phyloP scores from a whole-genome alignment of 2,113 vertebrate genomes.

The Xenopus borealis region DNA sequence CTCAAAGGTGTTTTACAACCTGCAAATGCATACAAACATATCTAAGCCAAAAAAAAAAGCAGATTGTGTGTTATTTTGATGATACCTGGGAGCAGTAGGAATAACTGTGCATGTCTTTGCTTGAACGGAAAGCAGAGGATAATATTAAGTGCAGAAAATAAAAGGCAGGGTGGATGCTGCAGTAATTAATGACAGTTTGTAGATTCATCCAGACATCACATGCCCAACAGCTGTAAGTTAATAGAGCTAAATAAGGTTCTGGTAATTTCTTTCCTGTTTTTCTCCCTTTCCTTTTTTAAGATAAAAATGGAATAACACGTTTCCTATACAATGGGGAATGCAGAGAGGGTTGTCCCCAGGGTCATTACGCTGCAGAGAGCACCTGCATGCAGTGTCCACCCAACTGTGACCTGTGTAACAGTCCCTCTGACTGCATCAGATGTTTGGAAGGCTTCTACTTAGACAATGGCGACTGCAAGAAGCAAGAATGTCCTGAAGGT shows the following conservation, averaged over 20 bases:
- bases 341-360: slow-evolving; percentile 70
- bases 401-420: slow-evolving; percentile 71
- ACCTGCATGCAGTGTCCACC: slow-evolving; percentile 69
- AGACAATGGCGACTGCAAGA: slow-evolving; percentile 65
- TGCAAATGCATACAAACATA: too few relatives aligned
- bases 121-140: background rate
- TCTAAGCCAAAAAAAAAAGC: too few relatives aligned
- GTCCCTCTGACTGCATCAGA: slow-evolving; percentile 61
- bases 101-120: background rate
- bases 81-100: background rate
- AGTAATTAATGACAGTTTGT: background rate
- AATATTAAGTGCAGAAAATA: background rate
- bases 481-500: slow-evolving; percentile 74
- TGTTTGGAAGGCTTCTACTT: slow-evolving; percentile 68
- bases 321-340: slow-evolving; percentile 76
- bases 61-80: background rate
- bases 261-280: background rate
- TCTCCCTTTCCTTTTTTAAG: slow-evolving; percentile 55
- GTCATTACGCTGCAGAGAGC: slow-evolving; percentile 58
- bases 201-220: background rate
- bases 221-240: background rate
- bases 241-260: background rate
- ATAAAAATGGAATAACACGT: slow-evolving; percentile 59
- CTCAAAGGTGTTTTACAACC: too few relatives aligned
- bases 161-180: background rate